phyloP scores from a whole-genome alignment of 2,888 invertebrate genomes.

The Acanthoscelides obtectus region DNA sequence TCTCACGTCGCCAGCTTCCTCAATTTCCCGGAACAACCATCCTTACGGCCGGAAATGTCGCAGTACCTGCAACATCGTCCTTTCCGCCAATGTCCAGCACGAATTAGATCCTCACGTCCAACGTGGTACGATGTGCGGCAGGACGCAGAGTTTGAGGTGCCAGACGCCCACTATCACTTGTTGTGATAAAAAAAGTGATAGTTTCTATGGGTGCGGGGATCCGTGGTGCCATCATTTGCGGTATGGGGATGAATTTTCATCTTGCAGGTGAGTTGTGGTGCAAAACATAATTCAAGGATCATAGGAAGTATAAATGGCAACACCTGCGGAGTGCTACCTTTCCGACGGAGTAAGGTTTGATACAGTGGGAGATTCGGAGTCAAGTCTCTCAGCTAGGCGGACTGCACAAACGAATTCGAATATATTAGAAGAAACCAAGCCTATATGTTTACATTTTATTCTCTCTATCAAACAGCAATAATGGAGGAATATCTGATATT shows the following conservation, averaged over 20 bases:
- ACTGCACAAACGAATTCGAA: too few relatives aligned
- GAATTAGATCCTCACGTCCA: neutral
- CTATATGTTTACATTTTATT: too few relatives aligned
- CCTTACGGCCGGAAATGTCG: constrained; percentile 53
- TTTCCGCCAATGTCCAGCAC: constrained; percentile 49
- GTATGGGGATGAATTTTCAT: constrained; percentile 32
- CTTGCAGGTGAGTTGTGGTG: neutral
- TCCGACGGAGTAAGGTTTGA: too few relatives aligned
- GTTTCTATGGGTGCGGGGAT: constrained; percentile 45
- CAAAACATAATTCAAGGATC: too few relatives aligned
- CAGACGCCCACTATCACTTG: constrained; percentile 41
- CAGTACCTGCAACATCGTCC: constrained; percentile 65
- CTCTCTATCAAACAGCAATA: too few relatives aligned
- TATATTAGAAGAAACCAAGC: too few relatives aligned
- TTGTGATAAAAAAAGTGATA: constrained; percentile 24
- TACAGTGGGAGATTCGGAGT: too few relatives aligned
- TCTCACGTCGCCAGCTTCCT: constrained; percentile 46
- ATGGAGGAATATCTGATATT: too few relatives aligned
- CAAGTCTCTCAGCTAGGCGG: too few relatives aligned
- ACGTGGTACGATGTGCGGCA: constrained; percentile 19
- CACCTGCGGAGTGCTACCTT: too few relatives aligned
- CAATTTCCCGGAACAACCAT: constrained; percentile 33
- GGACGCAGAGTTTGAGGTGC: constrained; percentile 46
- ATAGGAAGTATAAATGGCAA: too few relatives aligned
- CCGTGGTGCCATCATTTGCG: constrained; percentile 48